Percentiles rank a stretch among this genome's conserved stretches.
Conservation (phyloP, 1,140 invertebrate genomes). For the Drosophila aff. region DNA sequence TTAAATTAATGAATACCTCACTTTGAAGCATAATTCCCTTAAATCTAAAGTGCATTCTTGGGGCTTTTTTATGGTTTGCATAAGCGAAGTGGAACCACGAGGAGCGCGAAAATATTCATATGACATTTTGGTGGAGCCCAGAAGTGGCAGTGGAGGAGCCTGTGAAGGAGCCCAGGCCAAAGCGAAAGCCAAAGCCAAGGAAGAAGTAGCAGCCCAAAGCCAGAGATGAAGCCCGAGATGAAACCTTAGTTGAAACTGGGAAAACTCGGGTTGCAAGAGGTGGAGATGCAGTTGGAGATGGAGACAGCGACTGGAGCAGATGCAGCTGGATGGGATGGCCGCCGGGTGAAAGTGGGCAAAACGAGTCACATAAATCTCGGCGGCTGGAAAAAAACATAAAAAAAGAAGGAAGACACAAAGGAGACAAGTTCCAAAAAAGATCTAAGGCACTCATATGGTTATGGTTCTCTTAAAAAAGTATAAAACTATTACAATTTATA, state of each 20-base stretch:
- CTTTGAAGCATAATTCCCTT: too few relatives aligned
- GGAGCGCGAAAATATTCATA: constrained; percentile 72
- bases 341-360: constrained; percentile 37
- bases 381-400: constrained; percentile 30
- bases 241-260: constrained; percentile 12
- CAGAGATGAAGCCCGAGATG: constrained; percentile 41
- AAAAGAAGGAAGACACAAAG: constrained; percentile 3
- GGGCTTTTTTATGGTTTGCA: constrained; percentile 1
- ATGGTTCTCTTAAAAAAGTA: too few relatives aligned
- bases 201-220: constrained; percentile 36
- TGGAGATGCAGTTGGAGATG: constrained; percentile 1
- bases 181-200: constrained; percentile 34
- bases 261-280: constrained; percentile 17
- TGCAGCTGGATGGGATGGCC: constrained; percentile 25
- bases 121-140: constrained; percentile 55
- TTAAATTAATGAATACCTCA: background rate
- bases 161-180: constrained; percentile 19
- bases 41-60: background rate
- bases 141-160: constrained; percentile 27
- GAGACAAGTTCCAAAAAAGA: constrained; percentile 8
- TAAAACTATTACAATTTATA: background rate
- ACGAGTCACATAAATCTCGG: constrained; percentile 68
- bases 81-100: background rate
- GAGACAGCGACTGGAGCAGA: constrained; percentile 2
- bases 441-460: background rate